Percentiles rank a stretch among this genome's conserved stretches.
Conservation (phyloP, 1,140 invertebrate species). For the Diachasma alloeum region DNA sequence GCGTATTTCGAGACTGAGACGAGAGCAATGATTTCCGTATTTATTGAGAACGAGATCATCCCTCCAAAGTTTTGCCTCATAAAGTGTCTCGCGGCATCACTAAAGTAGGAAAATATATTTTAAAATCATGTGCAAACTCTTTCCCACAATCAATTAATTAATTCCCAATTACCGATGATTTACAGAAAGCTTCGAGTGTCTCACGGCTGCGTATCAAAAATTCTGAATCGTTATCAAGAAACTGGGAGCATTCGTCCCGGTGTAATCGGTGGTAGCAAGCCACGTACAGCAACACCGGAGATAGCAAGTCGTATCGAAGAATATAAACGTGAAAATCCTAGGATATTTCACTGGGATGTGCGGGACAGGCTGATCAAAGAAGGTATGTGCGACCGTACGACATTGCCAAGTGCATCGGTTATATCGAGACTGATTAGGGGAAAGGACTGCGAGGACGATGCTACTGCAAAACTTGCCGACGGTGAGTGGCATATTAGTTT, state of each 20-base stretch:
- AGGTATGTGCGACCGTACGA: constrained; percentile 81
- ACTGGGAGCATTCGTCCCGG: constrained; percentile 85
- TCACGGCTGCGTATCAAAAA: constrained; percentile 86
- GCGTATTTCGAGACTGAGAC: no score
- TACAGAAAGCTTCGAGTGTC: constrained; percentile 77
- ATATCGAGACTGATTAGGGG: constrained; percentile 84
- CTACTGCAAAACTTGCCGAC: constrained; percentile 53
- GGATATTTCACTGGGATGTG: constrained; percentile 93
- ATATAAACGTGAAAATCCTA: constrained; percentile 87
- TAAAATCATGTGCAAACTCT: no score
- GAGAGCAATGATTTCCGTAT: no score
- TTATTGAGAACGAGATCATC: no score
- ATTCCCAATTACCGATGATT: neutral
- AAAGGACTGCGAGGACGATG: constrained; percentile 72
- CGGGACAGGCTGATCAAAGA: constrained; percentile 84
- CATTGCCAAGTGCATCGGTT: constrained; percentile 82
- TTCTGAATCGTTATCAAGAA: constrained; percentile 83
- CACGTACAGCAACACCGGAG: constrained; percentile 79
- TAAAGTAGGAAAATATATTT: no score
- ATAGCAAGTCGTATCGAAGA: constrained; percentile 85
- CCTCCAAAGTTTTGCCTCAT: no score
- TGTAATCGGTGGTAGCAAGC: constrained; percentile 82
- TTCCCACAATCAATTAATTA: no score
- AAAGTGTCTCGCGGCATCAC: no score
- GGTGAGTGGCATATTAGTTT: constrained; percentile 45